A percentile compares a stretch with the other conserved stretches of the same genome.
Evolutionary conservation across 2,888 invertebrate species (phyloP).

Genomic region (Pandemis heparana): DNA sequence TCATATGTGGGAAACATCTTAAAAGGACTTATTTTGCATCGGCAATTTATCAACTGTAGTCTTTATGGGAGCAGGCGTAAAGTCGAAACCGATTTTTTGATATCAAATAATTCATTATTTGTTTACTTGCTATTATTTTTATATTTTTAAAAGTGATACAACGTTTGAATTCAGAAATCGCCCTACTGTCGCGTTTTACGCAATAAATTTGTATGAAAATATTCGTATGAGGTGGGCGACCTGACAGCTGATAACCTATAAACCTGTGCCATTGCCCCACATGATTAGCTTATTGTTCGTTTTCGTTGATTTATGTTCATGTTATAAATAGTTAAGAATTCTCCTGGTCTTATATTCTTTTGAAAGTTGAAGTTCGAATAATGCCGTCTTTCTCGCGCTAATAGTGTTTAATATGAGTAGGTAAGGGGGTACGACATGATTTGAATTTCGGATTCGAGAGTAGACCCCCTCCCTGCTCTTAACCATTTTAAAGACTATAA

Average conservation of each 20-base stretch:
- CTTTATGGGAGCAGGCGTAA: not conserved
- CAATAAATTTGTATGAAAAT: not conserved
- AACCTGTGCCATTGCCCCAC: conserved; percentile 13
- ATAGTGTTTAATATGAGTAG: too few species aligned
- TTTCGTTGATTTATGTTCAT: not conserved
- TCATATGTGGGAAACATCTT: not conserved
- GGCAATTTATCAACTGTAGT: not conserved
- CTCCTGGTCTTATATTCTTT: too few species aligned
- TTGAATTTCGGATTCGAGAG: too few species aligned
- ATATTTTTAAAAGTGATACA: too few species aligned
- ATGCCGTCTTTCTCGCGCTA: too few species aligned
- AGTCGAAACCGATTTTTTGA: not conserved
- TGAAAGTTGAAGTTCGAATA: too few species aligned
- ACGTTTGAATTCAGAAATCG: not conserved
- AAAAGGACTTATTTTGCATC: not conserved
- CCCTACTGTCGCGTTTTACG: not conserved
- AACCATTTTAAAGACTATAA: too few species aligned
- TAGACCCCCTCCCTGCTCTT: too few species aligned
- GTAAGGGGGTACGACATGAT: too few species aligned
- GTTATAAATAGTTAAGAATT: not conserved
- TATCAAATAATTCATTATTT: too few species aligned
- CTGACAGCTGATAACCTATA: conserved; percentile 5
- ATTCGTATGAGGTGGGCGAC: not conserved
- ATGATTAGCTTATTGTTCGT: conserved; percentile 3
- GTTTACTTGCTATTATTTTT: too few species aligned